Conservation (phyloP, 2,888 invertebrate genomes). For the Panzeria rudis region DNA sequence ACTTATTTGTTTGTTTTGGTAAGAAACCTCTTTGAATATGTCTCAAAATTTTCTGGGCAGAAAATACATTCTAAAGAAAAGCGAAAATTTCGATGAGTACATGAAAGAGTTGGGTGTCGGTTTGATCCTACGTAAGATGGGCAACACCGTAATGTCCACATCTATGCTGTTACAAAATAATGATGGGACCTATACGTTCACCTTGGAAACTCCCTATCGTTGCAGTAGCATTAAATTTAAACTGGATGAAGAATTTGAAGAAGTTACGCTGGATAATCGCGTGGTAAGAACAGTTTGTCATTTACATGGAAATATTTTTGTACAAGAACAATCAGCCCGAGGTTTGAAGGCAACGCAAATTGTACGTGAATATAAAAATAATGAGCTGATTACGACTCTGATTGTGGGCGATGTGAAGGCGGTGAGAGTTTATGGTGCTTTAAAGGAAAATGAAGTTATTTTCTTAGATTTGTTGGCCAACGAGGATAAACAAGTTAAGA, state of each 20-base stretch:
- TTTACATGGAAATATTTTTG: constrained; percentile 27
- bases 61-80: constrained; percentile 22
- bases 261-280: constrained; percentile 40
- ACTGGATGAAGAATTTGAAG: constrained; percentile 15
- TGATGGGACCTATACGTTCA: constrained; percentile 25
- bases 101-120: constrained; percentile 50
- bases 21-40: constrained; percentile 15
- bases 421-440: constrained; percentile 23
- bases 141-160: constrained; percentile 28
- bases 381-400: constrained; percentile 12
- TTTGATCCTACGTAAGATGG: constrained; percentile 55
- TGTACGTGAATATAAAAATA: constrained; percentile 24
- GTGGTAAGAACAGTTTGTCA: constrained; percentile 25
- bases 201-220: constrained; percentile 22
- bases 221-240: constrained; percentile 15
- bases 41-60: constrained; percentile 28
- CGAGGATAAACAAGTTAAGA: too few relatives aligned
- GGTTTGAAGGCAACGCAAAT: constrained; percentile 40
- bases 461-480: background rate
- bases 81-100: constrained; percentile 48
- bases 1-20: background rate
- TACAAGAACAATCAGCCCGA: constrained; percentile 11
- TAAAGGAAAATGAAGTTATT: background rate
- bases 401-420: constrained; percentile 34
- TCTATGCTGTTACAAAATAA: background rate